A percentile compares a stretch with the other conserved stretches of the same genome.
Evolutionary conservation across 2,888 invertebrate genomes (phyloP).

Genomic region (Ophion ellenae): DNA sequence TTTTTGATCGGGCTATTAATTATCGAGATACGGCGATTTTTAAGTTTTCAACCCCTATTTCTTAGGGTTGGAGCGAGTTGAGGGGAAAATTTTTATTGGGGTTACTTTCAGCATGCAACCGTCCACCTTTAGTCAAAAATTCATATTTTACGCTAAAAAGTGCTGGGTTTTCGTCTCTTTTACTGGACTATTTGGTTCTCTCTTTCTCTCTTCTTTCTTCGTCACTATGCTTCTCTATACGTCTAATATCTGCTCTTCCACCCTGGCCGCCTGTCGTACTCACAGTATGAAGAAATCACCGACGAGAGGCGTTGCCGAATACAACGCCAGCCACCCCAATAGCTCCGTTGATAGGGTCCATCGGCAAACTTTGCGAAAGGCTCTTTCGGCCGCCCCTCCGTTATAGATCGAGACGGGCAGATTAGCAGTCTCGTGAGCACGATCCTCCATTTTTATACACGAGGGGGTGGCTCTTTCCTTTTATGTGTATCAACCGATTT

Average conservation of each 20-base stretch:
- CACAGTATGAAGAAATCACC: conserved; percentile 52
- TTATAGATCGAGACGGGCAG: conserved; percentile 71
- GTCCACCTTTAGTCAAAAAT: no score
- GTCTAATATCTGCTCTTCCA: conserved; percentile 44
- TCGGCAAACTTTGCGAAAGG: conserved; percentile 69
- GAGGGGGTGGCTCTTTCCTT: conserved; percentile 35
- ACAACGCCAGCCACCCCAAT: conserved; percentile 30
- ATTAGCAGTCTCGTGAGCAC: conserved; percentile 73
- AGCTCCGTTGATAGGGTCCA: conserved; percentile 52
- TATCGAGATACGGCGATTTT: no score
- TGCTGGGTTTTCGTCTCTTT: no score
- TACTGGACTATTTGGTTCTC: no score
- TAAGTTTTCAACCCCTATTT: no score
- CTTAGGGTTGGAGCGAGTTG: no score
- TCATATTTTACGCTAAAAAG: no score
- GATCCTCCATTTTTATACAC: conserved; percentile 70
- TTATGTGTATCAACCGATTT: conserved; percentile 17
- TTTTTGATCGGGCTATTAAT: no score
- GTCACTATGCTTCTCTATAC: not conserved
- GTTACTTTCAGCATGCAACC: no score
- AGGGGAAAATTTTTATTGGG: no score
- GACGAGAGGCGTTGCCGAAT: conserved; percentile 45
- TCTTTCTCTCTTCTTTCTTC: not conserved
- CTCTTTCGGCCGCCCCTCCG: conserved; percentile 37
- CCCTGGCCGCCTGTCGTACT: conserved; percentile 62